Evolutionary conservation across 2,113 vertebrate species (phyloP), one percentile per base, ranked within the genome.

Genomic region (Ursus arctos): DNA sequence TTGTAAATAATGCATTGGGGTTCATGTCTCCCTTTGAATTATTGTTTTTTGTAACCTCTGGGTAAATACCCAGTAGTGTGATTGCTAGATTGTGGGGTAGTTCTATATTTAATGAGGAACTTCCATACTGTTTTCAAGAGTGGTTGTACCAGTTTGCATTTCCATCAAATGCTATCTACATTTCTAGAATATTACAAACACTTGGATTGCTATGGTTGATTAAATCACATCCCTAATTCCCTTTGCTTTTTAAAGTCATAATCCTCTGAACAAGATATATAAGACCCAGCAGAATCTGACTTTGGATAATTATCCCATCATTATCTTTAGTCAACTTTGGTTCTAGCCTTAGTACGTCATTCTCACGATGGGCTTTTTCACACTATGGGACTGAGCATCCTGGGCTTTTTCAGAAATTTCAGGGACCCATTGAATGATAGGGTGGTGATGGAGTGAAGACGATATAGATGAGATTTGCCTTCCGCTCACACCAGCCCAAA

Each of bases 371-470:
- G 7, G 24, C 5, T 77, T 79, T 74, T 80, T 40, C 11, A 86
- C 33, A 40, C 4, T 47, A 1, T 16, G 3, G 43, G 93, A 76
- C 19, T 55, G 81, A 9, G 24, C 9, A 63, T 47, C 33, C 8
- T 59, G 31, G 13, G 2, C 5, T 49, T 59, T 47, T n/a, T 74
- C 13, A 81, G 43, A 81, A 79, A 36, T 14, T 43, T 9, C 9
- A 65, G 43, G 13, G 26, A 33, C 43, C 19, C 49, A n/a, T 0
- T 63, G 16, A 67, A 21, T 59, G 8, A 21, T 31, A 40, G 26
- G 4, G 16, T 55, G 3, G 8, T 19, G 2, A 0, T 55, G 4
- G 5, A 6, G 16, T 55, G 15, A 8, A 80, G 2, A 2, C 16
- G 36, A 22, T 59, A 8, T 28, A 2, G 4, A 7, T 51, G 31